A percentile compares a stretch with the other conserved stretches of the same genome.
These are phyloP conservation scores for Criorhina ranunculi DNA, from an alignment of 2,888 invertebrate species.

Conservation along the genomic window DNA sequence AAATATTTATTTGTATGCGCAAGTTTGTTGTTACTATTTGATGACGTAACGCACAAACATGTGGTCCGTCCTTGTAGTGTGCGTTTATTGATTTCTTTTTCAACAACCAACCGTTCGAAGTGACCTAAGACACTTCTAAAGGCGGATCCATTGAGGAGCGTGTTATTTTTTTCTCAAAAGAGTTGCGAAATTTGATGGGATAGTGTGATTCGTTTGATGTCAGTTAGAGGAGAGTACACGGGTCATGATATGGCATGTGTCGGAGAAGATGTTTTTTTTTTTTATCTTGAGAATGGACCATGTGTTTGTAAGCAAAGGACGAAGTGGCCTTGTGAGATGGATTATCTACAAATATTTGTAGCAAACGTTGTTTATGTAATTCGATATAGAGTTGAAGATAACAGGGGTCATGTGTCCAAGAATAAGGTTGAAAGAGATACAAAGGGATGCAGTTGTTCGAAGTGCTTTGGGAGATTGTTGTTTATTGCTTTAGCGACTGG, in stretches of 20 bases:
- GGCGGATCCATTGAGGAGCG: conserved; percentile 26
- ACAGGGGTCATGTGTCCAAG: conserved; percentile 10
- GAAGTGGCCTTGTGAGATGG: conserved; percentile 37
- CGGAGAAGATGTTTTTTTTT: conserved; percentile 17
- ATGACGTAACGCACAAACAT: not conserved
- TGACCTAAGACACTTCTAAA: conserved; percentile 28
- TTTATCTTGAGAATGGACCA: conserved; percentile 46
- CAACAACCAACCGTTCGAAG: conserved; percentile 13
- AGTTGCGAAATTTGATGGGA: conserved; percentile 34
- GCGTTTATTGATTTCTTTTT: conserved; percentile 59
- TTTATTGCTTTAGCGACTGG: conserved; percentile 16
- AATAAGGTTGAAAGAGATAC: conserved; percentile 27
- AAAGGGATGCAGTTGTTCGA: conserved; percentile 26
- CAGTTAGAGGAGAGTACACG: not conserved
- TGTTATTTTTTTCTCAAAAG: not conserved
- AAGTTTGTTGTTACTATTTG: not conserved
- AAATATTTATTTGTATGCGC: conserved; percentile 53
- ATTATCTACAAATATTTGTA: conserved; percentile 37
- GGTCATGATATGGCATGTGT: conserved; percentile 11
- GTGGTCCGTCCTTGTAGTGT: conserved; percentile 17
- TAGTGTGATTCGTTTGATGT: conserved; percentile 25
- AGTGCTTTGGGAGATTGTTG: not conserved
- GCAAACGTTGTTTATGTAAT: conserved; percentile 55
- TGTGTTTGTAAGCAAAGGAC: conserved; percentile 14
- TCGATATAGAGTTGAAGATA: conserved; percentile 43